Base-by-base conservation (phyloP, 2,888 invertebrate genomes). In the Diaphora mendica region DNA sequence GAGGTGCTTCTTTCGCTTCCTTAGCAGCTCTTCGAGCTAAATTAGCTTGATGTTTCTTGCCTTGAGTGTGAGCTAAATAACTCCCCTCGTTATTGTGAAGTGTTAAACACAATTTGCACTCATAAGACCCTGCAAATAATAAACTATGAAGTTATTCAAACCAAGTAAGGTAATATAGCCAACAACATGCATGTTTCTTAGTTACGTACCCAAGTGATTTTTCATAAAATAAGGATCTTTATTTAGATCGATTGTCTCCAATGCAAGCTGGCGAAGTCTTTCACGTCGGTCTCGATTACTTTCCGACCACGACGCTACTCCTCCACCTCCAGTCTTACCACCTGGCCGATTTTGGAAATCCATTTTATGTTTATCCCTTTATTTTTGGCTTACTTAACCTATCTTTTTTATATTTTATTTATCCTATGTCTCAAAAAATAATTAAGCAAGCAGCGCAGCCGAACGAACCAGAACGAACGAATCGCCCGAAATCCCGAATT, bases 211-310 rank as follows among this genome's bases (percentile, higher is more conserved):
- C 85, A 99, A 96, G 96, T 99, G 99, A 96, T 99, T 99, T 97
- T 99, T 99, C 99, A 99, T 99, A 96, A 99, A 99, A 97, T 99
- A 99, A 0, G 99, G 99, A 97, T 99, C 99, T 94, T 99, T 99
- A 91, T 99, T 99, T 39, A 99, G 96, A 92, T 99, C 99, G 77
- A 99, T 99, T 0, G 99, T 99, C 92, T 99, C 99, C 75, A 99
- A 95, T 39, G 99, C 99, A 68, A 99, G 96, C 92, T 99, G 99
- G 20, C 99, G 97, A 44, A 99, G 97, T 73, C 99, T 97, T 92
- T 99, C 99, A 80, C 99, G 97, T 62, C 99, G 97, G 90, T 99
- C 99, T 73, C 99, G 96, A 94, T 99, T 99, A 79, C 99, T 98
- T 95, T 99, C 99, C 0, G 99, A 99, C 98, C 99, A 99, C 89